Base-by-base conservation (phyloP, 2,888 invertebrate species). In the Troides oblongomaculatus region DNA sequence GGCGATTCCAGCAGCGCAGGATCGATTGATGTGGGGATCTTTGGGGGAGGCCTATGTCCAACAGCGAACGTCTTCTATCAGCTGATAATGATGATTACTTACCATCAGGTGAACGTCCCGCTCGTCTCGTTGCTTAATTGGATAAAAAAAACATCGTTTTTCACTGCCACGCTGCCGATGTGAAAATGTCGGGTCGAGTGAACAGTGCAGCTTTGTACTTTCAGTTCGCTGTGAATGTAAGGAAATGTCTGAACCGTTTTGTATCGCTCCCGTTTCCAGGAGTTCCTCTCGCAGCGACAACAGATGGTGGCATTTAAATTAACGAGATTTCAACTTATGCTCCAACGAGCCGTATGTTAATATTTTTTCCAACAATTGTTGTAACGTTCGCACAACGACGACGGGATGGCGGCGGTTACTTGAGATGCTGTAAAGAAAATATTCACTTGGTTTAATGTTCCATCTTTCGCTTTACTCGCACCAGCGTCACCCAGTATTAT, bases 231-330 rank as follows among this genome's bases (percentile, higher is more conserved):
- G 57, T 39, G 60, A 69, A 69, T 57, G 62, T 58, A 68, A 68
- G 62, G 46, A 69, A 69, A 69, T 56, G 60, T 64, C 68, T 64
- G 56, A n/a, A 64, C 60, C 39, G 53, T 69, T 68, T 69, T 61
- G 64, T 69, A 69, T 64, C 68, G 58, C 58, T 58, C 43, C 58
- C 64, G 64, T 59, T 69, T 60, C 68, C 64, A 43, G 53, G 43
- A 64, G 53, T 64, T 60, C 68, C 25, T 64, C 58, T 60, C 68
- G 53, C 21, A 53, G 58, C 43, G 43, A 23, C 64, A 60, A 39
- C 67, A 68, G 59, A 60, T 64, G 60, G 60, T 60, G 68, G 68
- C 64, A 69, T 69, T 69, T 69, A 69, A 69, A 69, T 69, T 69
- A 69, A 69, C 64, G 68, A 69, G 68, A 69, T 69, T 69, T 60